Base-by-base conservation (phyloP, 1,140 invertebrate genomes). In the Musca domestica region DNA sequence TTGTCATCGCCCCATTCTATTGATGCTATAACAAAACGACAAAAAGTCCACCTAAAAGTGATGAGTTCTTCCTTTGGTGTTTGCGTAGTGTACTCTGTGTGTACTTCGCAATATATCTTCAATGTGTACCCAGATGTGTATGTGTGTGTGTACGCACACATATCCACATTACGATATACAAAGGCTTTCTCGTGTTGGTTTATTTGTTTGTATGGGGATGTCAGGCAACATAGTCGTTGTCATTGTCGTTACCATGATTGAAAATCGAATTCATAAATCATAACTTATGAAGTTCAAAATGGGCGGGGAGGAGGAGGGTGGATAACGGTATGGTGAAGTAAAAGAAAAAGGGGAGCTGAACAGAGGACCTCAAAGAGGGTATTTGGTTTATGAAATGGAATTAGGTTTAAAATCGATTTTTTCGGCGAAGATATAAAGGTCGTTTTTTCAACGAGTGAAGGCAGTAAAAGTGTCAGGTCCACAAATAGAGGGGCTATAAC, bases 211-310 rank as follows among this genome's bases (percentile, higher is more conserved):
- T 58, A 0, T 58, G 19, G 6, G 52, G 19, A 41, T 61, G 27
- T 1, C 27, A 34, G 22, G 19, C 3, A 41, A 20, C n/a, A 30
- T 54, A 54, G 52, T 41, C 56, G 56, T 61, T 61, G 56, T 61
- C 56, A 61, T 61, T 41, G 27, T 61, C 27, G 56, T 61, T 61
- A 61, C 25, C 56, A 17, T 61, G 56, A 61, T 61, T 61, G 56
- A 61, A 61, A 61, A 61, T 61, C 56, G 56, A 61, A 61, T 61
- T 61, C 56, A 61, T 61, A 61, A 61, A 61, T 61, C 56, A 61
- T 41, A 61, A 61, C 56, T 61, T 61, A 34, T 61, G 34, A 61
- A 61, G 30, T 19, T 34, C 56, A 61, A 61, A 61, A 17, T 51
- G 48, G 15, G 12, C 14, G 17, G 17, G 17, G 48, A 19, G 48